A percentile compares a stretch with the other conserved stretches of the same genome.
phyloP scores from a whole-genome alignment of 1,140 invertebrate species.

The Chrysoperla carnea region DNA sequence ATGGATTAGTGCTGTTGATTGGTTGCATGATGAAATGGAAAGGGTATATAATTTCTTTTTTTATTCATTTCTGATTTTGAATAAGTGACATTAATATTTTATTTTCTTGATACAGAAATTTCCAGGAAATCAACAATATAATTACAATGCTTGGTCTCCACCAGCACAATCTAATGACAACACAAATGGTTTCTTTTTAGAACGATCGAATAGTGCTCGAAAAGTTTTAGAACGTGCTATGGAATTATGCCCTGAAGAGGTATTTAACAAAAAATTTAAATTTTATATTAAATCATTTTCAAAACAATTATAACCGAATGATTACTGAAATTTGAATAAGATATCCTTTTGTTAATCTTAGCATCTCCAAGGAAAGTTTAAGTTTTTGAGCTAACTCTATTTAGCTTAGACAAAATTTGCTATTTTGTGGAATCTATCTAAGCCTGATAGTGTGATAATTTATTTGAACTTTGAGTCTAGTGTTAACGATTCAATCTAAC shows the following conservation, averaged over 20 bases:
- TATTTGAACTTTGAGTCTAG: too few species aligned
- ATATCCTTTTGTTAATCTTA: too few species aligned
- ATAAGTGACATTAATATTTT: neutral
- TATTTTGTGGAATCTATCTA: too few species aligned
- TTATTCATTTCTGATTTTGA: neutral
- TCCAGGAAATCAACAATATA: conserved; percentile 36
- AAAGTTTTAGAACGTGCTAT: conserved; percentile 73
- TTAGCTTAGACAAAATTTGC: too few species aligned
- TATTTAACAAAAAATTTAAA: conserved; percentile 21
- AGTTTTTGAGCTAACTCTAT: too few species aligned
- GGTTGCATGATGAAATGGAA: conserved; percentile 91
- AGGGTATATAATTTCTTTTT: conserved; percentile 28
- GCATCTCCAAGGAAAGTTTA: too few species aligned
- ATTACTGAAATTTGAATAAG: too few species aligned
- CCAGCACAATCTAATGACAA: conserved; percentile 86
- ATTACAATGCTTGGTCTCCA: conserved; percentile 87
- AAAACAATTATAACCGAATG: too few species aligned
- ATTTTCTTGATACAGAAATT: conserved; percentile 9
- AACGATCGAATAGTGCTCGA: conserved; percentile 82
- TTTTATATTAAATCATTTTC: too few species aligned
- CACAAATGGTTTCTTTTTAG: conserved; percentile 86
- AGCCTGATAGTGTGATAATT: too few species aligned
- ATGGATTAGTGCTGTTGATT: conserved; percentile 77
- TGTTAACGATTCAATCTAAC: too few species aligned
- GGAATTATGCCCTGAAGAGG: conserved; percentile 65